Base-by-base conservation (phyloP, 2,113 vertebrate genomes). In the Otocyon megalotis region DNA sequence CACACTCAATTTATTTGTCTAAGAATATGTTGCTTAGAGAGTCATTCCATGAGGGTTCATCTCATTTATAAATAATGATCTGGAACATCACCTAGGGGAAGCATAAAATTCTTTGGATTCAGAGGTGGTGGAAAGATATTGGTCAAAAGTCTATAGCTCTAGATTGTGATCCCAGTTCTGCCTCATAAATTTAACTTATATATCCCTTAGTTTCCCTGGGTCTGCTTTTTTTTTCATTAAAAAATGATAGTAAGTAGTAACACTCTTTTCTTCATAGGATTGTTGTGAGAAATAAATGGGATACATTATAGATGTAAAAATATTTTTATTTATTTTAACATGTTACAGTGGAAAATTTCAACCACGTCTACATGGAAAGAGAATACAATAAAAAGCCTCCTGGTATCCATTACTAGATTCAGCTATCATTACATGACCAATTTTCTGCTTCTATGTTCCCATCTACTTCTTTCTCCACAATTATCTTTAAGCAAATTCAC, bases 11-110 rank as follows among this genome's bases (percentile, higher is more conserved):
- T 79, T 91, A 35, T 71, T 19, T 77, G 32, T n/a, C 54, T 58
- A 82, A 86, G 92, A 92, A 92, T 79, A 43, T 9, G 22, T 71
- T 87, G 28, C 30, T 84, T 62, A 88, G 37, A 83, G 65, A 88
- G 53, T 88, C 20, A 32, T 89, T 93, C 26, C 8, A 32, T 0
- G 1, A 58, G 12, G 30, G 24, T 69, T 89, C 37, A 11, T 84
- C 43, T 83, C 43, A 53, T 80, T 93, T 92, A 35, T 80, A 43
- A 95, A 80, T 11, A 76, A 81, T 37, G 16, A 80, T 56, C 60
- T 54, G 32, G 26, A 74, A 76, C 19, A 53, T 65, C 53, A 58
- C 8, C 37, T 48, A 58, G 14, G 4, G 30, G 24, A 22, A 76
- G 5, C n/a, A 79, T 43, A 65, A 87, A 63, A 60, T 53, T 65